These are phyloP conservation scores for Leucoptera coffeella DNA, from an alignment of 2,888 invertebrate genomes.

Conservation along the genomic window DNA sequence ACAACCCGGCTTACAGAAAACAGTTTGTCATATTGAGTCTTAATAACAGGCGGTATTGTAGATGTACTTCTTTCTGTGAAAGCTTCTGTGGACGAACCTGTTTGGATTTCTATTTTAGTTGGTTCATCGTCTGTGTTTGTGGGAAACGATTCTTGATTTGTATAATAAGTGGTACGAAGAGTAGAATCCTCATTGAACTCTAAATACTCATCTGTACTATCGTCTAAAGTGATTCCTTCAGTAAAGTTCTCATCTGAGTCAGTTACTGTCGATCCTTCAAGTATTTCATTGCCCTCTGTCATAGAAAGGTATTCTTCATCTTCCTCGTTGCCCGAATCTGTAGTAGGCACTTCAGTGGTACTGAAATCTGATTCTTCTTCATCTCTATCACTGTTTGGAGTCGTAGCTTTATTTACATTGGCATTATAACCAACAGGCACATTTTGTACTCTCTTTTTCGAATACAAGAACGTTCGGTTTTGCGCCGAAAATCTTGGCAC, in stretches of 20 bases:
- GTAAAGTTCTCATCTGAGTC: constrained; percentile 8
- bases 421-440: constrained; percentile 29
- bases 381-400: constrained; percentile 8
- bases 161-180: constrained; percentile 6
- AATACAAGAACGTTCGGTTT: constrained; percentile 24
- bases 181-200: constrained; percentile 20
- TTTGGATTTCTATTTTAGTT: constrained; percentile 1
- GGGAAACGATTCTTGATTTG: neutral
- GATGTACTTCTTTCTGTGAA: constrained; percentile 11
- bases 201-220: constrained; percentile 32
- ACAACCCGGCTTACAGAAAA: constrained; percentile 65
- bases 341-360: constrained; percentile 13
- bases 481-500: constrained; percentile 19
- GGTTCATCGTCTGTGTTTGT: constrained; percentile 4
- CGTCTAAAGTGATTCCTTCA: constrained; percentile 21
- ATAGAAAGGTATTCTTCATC: constrained; percentile 33
- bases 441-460: constrained; percentile 35
- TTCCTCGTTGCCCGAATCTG: constrained; percentile 15
- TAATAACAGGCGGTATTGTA: constrained; percentile 22
- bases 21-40: constrained; percentile 52
- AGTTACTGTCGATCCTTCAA: neutral
- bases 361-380: constrained; percentile 15
- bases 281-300: constrained; percentile 17
- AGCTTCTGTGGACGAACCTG: constrained; percentile 6
- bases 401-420: constrained; percentile 10